Percentiles rank a stretch among this genome's conserved stretches.
Evolutionary conservation across 2,888 invertebrate species (phyloP).

Genomic region (Pristionchus mayeri): DNA sequence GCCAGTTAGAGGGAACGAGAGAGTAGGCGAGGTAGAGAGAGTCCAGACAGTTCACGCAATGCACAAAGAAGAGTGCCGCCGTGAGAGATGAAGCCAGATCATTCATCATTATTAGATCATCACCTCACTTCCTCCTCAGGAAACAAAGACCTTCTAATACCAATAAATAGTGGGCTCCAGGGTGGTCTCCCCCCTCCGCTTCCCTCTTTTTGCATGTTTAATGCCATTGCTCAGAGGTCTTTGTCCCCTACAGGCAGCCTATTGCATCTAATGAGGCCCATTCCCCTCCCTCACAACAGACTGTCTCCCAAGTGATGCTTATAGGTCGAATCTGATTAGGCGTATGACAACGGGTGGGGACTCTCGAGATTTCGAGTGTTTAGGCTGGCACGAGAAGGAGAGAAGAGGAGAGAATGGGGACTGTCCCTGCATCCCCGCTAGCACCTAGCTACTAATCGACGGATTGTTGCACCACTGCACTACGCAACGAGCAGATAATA

Average conservation of each 20-base stretch:
- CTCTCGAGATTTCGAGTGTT: too few relatives aligned
- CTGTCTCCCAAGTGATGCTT: conserved; percentile 29
- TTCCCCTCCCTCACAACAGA: background rate
- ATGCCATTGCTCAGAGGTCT: conserved; percentile 5
- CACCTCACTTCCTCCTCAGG: conserved; percentile 15
- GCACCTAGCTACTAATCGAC: conserved; percentile 25
- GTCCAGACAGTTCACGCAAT: background rate
- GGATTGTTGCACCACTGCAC: background rate
- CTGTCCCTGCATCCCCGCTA: background rate
- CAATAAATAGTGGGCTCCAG: background rate
- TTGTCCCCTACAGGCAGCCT: conserved; percentile 2
- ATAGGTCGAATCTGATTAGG: conserved; percentile 39
- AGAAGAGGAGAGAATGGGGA: background rate
- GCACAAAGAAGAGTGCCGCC: background rate
- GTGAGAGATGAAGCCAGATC: conserved; percentile 25
- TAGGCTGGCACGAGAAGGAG: background rate
- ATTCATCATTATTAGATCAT: conserved; percentile 41
- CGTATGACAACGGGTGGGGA: conserved; percentile 12
- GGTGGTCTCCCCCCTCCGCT: conserved; percentile 4
- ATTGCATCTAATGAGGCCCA: conserved; percentile 27
- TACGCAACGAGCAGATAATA: conserved; percentile 31
- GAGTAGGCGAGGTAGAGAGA: background rate
- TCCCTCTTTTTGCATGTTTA: background rate
- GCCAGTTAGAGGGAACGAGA: conserved; percentile 29
- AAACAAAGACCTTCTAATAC: background rate